A percentile compares a stretch with the other conserved stretches of the same genome.
These are phyloP conservation scores for Carassius gibelio DNA, from an alignment of 2,113 vertebrate genomes.

Conservation along the genomic window DNA sequence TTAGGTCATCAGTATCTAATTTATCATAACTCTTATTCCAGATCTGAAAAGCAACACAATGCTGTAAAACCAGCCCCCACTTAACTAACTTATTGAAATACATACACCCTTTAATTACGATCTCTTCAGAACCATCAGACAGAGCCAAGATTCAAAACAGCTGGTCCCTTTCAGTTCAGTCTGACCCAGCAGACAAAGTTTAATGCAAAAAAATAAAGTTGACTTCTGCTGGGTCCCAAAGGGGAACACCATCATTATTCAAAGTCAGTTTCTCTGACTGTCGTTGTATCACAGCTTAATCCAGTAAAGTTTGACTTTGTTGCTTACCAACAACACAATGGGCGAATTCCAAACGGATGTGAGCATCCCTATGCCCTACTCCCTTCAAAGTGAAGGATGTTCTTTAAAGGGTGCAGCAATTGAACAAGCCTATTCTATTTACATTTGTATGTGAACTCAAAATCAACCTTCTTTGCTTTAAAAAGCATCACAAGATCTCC, in stretches of 20 bases:
- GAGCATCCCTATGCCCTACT: no score
- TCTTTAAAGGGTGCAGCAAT: no score
- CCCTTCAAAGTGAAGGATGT: no score
- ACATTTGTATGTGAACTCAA: no score
- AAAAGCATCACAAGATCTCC: neutral
- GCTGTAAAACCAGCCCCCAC: neutral
- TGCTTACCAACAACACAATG: neutral
- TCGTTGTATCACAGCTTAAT: slow-evolving; percentile 46
- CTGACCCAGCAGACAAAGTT: neutral
- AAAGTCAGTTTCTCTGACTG: slow-evolving; percentile 53
- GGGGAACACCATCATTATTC: neutral
- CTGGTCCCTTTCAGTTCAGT: neutral
- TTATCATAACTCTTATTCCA: neutral
- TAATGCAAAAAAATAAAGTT: slow-evolving; percentile 16
- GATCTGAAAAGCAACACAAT: neutral
- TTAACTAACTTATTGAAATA: neutral
- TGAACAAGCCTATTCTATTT: no score
- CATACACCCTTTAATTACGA: slow-evolving; percentile 9
- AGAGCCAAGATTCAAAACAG: slow-evolving; percentile 10
- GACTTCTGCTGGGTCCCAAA: slow-evolving; percentile 36
- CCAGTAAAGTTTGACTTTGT: slow-evolving; percentile 18
- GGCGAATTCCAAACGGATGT: no score
- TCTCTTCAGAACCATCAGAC: neutral
- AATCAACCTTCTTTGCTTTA: no score
- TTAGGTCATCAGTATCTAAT: neutral